Conservation (phyloP, 2,113 vertebrate genomes). For the Saccopteryx leptura region DNA sequence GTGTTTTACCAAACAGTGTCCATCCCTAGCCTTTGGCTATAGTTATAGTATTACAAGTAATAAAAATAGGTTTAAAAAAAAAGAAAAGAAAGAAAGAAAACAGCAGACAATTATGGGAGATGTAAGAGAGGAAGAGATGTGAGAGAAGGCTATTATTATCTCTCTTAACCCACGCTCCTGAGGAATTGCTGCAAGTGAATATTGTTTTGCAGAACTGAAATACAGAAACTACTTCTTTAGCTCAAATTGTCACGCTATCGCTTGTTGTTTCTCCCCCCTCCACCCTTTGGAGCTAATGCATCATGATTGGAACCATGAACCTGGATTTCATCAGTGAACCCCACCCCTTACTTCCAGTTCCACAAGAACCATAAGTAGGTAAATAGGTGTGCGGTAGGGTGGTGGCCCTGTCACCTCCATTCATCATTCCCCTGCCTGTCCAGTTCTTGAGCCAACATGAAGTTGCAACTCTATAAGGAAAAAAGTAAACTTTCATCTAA, state of each 20-base stretch:
- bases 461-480: neutral
- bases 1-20: slow-evolving; percentile 29
- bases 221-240: slow-evolving; percentile 10
- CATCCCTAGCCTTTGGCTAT: slow-evolving; percentile 68
- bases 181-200: neutral
- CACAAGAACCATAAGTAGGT: slow-evolving; percentile 69
- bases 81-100: neutral
- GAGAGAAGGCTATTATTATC: neutral
- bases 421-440: slow-evolving; percentile 58
- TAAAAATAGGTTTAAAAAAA: slow-evolving; percentile 15
- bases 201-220: neutral
- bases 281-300: slow-evolving; percentile 1
- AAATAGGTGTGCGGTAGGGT: slow-evolving; percentile 65
- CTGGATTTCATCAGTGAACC: slow-evolving; percentile 52
- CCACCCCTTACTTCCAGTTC: slow-evolving; percentile 81
- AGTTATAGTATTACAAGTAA: slow-evolving; percentile 22
- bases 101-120: neutral
- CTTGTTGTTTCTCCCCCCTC: neutral
- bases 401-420: slow-evolving; percentile 56
- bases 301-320: neutral
- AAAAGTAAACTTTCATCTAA: slow-evolving; percentile 29
- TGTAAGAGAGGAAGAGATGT: neutral
- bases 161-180: neutral
- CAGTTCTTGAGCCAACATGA: slow-evolving; percentile 67
- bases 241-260: neutral